phyloP scores from a whole-genome alignment of 2,888 invertebrate genomes.

The Dichetophora obliterata region DNA sequence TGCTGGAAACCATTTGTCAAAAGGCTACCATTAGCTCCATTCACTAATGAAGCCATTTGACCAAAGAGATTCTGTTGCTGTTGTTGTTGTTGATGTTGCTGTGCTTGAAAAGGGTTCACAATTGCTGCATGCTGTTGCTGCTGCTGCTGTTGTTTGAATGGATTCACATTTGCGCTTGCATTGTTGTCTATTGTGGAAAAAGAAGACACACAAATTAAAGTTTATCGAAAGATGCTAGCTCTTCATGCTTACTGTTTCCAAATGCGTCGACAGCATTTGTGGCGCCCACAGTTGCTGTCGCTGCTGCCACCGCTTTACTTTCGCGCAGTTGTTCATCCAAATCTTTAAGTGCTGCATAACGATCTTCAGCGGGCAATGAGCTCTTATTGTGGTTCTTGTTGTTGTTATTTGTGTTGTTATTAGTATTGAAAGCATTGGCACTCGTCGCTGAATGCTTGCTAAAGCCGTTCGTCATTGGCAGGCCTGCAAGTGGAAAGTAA shows the following conservation, averaged over 20 bases:
- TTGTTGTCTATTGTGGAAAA: conserved; percentile 11
- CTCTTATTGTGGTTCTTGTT: conserved; percentile 51
- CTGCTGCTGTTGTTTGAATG: conserved; percentile 37
- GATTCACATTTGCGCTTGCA: conserved; percentile 17
- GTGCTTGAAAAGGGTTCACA: conserved; percentile 65
- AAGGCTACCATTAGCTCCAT: conserved; percentile 52
- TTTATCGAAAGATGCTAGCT: conserved; percentile 6
- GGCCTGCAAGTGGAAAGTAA: conserved; percentile 54
- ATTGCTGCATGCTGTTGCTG: conserved; percentile 51
- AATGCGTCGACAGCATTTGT: conserved; percentile 56
- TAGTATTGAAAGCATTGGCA: conserved; percentile 29
- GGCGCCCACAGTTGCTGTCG: conserved; percentile 55
- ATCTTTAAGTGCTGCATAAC: conserved; percentile 95
- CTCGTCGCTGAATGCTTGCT: conserved; percentile 49
- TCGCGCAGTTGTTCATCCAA: conserved; percentile 82
- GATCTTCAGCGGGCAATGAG: conserved; percentile 78
- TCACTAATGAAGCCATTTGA: conserved; percentile 65
- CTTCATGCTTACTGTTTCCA: conserved; percentile 53
- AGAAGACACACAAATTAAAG: conserved; percentile 1
- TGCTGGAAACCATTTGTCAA: conserved; percentile 46
- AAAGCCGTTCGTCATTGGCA: conserved; percentile 61
- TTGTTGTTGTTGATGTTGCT: conserved; percentile 50
- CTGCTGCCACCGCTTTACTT: conserved; percentile 64
- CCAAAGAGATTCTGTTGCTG: conserved; percentile 63
- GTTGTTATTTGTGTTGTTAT: conserved; percentile 45